Conservation (phyloP, 2,797 vertebrate genomes). For the Malacoraja senta region DNA sequence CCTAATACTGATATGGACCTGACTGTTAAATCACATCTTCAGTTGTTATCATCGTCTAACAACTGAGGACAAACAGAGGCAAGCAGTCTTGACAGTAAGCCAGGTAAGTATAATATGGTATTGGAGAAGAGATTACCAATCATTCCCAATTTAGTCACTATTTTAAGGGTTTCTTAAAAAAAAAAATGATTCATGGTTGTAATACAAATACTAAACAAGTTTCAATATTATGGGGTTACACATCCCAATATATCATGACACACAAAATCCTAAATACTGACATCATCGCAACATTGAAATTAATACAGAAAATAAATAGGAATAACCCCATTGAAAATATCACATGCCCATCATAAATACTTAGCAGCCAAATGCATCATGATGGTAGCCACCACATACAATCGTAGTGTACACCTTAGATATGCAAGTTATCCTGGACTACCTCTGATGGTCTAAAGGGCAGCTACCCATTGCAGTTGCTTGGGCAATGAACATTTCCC, state of each 20-base stretch:
- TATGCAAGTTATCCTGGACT: neutral
- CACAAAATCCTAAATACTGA: constrained; percentile 28
- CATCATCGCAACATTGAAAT: constrained; percentile 33
- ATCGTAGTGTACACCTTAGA: constrained; percentile 8
- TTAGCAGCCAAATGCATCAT: neutral
- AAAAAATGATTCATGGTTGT: no score
- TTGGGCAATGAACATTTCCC: neutral
- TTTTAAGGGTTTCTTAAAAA: neutral
- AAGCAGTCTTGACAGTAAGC: neutral
- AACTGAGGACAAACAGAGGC: constrained; percentile 1
- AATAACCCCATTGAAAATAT: neutral
- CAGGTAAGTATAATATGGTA: neutral
- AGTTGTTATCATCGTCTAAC: neutral
- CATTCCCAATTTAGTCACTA: constrained; percentile 11
- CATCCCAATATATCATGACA: constrained; percentile 38
- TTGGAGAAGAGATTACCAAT: neutral
- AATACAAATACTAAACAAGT: neutral
- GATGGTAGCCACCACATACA: constrained; percentile 1
- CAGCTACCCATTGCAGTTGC: neutral
- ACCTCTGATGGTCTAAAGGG: neutral
- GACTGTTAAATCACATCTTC: neutral
- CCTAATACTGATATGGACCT: neutral
- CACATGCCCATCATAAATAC: constrained; percentile 8
- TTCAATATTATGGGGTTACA: constrained; percentile 5
- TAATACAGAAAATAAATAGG: neutral